A percentile compares a stretch with the other conserved stretches of the same genome.
These are phyloP conservation scores for Microplitis demolitor DNA, from an alignment of 1,140 invertebrate genomes.

Conservation along the genomic window DNA sequence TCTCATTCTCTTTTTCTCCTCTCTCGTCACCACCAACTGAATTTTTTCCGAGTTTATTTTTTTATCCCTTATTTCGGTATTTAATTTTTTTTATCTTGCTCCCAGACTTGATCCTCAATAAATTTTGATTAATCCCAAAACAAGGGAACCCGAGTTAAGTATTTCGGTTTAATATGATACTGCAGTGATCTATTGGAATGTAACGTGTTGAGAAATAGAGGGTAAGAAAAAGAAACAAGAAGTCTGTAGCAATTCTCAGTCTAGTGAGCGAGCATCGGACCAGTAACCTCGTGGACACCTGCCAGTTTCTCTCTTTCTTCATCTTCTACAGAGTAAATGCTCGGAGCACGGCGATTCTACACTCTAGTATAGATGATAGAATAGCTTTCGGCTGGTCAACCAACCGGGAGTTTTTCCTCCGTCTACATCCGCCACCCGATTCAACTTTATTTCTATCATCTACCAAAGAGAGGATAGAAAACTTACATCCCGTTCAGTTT, in stretches of 20 bases:
- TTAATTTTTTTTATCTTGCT: too few relatives aligned
- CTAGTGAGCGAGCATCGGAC: not conserved
- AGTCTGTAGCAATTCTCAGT: not conserved
- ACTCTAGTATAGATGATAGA: not conserved
- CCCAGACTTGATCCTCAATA: too few relatives aligned
- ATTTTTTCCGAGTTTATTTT: too few relatives aligned
- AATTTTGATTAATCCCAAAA: too few relatives aligned
- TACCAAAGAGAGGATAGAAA: not conserved
- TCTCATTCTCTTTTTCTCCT: not conserved
- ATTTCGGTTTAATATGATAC: too few relatives aligned
- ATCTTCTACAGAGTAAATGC: not conserved
- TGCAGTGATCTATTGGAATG: too few relatives aligned
- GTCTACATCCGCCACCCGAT: not conserved
- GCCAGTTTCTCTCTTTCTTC: not conserved
- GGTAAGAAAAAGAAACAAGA: not conserved
- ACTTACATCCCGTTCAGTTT: too few relatives aligned
- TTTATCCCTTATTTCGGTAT: too few relatives aligned
- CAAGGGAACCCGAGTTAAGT: too few relatives aligned
- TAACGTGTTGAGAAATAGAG: not conserved
- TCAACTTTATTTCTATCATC: not conserved
- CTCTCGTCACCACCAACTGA: too few relatives aligned
- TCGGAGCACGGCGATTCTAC: too few relatives aligned
- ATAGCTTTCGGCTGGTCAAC: conserved; percentile 3
- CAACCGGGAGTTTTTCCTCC: not conserved
- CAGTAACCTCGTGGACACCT: conserved; percentile 8